Evolutionary conservation across 2,797 vertebrate genomes (phyloP).

Genomic region (Ispidina lecontei): DNA sequence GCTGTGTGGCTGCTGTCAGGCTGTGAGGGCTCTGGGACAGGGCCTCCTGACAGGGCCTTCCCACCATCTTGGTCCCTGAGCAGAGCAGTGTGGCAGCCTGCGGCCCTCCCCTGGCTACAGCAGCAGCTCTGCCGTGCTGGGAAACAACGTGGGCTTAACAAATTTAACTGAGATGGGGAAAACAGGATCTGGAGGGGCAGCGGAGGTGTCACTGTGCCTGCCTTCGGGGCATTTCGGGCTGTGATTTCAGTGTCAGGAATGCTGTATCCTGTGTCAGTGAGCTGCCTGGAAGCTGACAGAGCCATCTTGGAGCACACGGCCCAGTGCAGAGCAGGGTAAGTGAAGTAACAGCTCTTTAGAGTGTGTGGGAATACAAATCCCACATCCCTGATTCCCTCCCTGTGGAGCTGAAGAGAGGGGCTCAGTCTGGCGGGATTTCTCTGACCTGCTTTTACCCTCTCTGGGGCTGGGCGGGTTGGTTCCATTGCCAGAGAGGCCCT

Average conservation of each 20-base stretch:
- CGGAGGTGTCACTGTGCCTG: not conserved
- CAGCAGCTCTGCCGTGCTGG: rapidly evolving
- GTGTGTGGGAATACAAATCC: not conserved
- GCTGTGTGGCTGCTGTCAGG: rapidly evolving
- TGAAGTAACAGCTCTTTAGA: not conserved
- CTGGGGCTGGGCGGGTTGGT: not conserved
- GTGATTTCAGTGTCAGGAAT: not conserved
- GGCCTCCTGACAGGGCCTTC: not conserved
- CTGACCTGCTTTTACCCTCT: not conserved
- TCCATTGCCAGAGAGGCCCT: not conserved
- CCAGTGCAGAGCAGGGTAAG: not conserved
- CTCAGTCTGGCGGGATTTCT: not conserved
- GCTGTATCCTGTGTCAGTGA: not conserved
- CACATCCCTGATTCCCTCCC: not conserved
- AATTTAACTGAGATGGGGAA: rapidly evolving
- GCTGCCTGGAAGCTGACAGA: not conserved
- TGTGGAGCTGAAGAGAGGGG: not conserved
- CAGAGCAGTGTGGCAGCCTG: rapidly evolving
- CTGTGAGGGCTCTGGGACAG: not conserved
- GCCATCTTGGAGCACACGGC: not conserved
- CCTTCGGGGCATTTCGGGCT: not conserved
- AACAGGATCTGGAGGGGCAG: too few relatives aligned
- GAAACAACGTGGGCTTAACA: not conserved
- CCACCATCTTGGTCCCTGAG: not conserved
- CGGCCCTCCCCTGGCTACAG: rapidly evolving